A percentile compares a stretch with the other conserved stretches of the same genome.
Conservation (phyloP, 2,113 vertebrate genomes). For the Mungos mungo region DNA sequence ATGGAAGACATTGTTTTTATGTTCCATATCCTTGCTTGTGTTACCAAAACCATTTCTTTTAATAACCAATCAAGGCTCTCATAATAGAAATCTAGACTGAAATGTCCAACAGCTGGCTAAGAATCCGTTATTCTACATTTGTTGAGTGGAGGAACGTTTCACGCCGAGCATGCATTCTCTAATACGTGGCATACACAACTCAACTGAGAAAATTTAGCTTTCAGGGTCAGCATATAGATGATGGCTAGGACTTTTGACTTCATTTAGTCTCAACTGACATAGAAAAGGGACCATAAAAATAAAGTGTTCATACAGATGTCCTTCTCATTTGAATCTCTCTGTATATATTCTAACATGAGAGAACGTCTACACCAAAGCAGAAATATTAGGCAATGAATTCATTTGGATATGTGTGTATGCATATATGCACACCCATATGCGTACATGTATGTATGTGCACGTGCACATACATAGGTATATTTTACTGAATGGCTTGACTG, state of each 20-base stretch:
- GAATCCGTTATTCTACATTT: background rate
- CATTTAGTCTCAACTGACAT: background rate
- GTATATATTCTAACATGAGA: background rate
- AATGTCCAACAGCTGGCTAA: slow-evolving; percentile 25
- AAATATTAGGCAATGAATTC: background rate
- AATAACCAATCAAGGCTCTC: slow-evolving; percentile 44
- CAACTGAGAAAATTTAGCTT: background rate
- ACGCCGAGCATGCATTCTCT: background rate
- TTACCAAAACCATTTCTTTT: slow-evolving; percentile 49
- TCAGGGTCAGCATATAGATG: background rate
- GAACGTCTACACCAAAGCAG: background rate
- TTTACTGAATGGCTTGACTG: background rate
- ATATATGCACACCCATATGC: background rate
- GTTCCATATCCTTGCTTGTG: background rate
- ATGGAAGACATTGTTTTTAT: background rate
- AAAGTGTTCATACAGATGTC: background rate
- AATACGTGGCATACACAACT: background rate
- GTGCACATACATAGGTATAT: background rate
- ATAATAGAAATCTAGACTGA: slow-evolving; percentile 20
- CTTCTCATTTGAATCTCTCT: background rate
- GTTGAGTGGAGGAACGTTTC: background rate
- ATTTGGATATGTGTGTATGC: background rate
- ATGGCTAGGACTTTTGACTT: background rate
- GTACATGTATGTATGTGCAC: background rate
- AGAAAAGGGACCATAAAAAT: slow-evolving; percentile 16